Percentiles rank a stretch among this genome's conserved stretches.
Evolutionary conservation across 2,797 vertebrate genomes (phyloP).

Genomic region (Sebastes itinus): DNA sequence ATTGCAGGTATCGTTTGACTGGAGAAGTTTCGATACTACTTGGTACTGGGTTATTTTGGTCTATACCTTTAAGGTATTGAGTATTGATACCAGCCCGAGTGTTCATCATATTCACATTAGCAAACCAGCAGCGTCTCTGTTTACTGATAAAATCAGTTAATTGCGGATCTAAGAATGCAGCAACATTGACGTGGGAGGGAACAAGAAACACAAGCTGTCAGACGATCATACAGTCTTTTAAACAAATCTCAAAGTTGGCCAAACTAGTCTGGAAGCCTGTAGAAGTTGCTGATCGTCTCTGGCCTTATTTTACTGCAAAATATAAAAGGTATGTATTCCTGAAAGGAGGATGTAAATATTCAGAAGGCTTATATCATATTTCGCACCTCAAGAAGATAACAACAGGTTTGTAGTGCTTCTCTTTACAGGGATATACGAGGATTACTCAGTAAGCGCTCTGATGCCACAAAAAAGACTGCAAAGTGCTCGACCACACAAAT

Average conservation of each 20-base stretch:
- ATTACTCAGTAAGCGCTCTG: not conserved
- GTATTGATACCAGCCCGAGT: too few species aligned
- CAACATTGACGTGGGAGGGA: not conserved
- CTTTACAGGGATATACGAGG: not conserved
- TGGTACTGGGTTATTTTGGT: too few species aligned
- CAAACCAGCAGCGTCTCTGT: not conserved
- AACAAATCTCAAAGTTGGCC: too few species aligned
- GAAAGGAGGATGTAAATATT: not conserved
- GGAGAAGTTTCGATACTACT: too few species aligned
- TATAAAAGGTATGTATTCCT: not conserved
- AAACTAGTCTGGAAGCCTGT: too few species aligned
- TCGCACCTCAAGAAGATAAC: not conserved
- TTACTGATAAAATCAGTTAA: not conserved
- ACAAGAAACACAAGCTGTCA: not conserved
- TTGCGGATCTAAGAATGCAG: not conserved
- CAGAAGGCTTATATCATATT: slow-evolving; percentile 1
- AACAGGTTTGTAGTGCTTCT: not conserved
- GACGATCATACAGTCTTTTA: too few species aligned
- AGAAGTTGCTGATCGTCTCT: not conserved
- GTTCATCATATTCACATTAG: not conserved
- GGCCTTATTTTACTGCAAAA: not conserved
- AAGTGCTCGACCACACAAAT: slow-evolving; percentile 15
- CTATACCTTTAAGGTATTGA: too few species aligned
- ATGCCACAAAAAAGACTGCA: slow-evolving; percentile 13
- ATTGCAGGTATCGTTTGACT: too few species aligned